These are phyloP conservation scores for Papilio demoleus DNA, from an alignment of 2,888 invertebrate species.

Conservation along the genomic window DNA sequence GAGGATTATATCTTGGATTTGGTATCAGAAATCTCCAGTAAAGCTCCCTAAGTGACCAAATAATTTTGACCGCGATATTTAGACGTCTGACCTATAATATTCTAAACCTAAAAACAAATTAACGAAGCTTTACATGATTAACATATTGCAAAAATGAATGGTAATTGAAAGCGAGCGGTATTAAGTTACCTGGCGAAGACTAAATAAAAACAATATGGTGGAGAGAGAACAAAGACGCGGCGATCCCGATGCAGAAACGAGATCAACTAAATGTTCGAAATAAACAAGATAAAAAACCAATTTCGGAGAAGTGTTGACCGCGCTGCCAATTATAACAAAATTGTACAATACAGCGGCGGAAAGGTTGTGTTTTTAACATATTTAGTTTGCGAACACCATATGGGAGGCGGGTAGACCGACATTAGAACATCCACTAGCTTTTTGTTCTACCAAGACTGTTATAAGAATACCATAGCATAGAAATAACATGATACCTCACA, in stretches of 20 bases:
- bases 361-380: conserved; percentile 70
- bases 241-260: conserved; percentile 73
- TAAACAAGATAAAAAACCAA: conserved; percentile 68
- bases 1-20: background rate
- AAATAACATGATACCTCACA: too few species aligned
- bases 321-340: conserved; percentile 80
- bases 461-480: background rate
- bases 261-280: conserved; percentile 74
- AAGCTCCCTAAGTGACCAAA: background rate
- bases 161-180: background rate
- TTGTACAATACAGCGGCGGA: conserved; percentile 65
- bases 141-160: background rate
- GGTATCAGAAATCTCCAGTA: background rate
- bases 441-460: conserved; percentile 26
- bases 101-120: background rate
- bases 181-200: conserved; percentile 53
- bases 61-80: too few species aligned
- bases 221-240: conserved; percentile 75
- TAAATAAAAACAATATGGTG: conserved; percentile 72
- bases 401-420: conserved; percentile 44
- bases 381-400: conserved; percentile 53
- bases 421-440: conserved; percentile 46
- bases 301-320: conserved; percentile 80
- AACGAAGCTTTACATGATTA: background rate
- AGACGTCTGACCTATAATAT: background rate